These are phyloP conservation scores for Brachionus plicatilis DNA, from an alignment of 1,140 invertebrate species.

Conservation along the genomic window DNA sequence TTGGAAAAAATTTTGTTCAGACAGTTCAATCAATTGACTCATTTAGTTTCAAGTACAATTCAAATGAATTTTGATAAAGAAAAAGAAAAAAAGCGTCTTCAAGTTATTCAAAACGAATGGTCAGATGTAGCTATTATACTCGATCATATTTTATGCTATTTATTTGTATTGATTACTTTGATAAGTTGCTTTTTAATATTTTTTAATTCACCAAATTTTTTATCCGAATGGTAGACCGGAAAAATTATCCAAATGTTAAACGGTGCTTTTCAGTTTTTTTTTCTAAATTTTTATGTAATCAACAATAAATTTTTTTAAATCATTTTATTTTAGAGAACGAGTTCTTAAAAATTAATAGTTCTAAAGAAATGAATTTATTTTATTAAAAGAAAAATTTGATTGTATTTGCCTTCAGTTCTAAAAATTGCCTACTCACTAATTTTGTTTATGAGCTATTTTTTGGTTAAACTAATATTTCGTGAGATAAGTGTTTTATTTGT, in stretches of 20 bases:
- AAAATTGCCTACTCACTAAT: neutral
- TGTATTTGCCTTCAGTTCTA: neutral
- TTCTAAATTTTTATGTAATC: neutral
- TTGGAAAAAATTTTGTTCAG: slow-evolving; percentile 16
- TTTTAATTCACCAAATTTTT: slow-evolving; percentile 28
- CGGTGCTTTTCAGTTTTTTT: neutral
- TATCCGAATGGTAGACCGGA: slow-evolving; percentile 21
- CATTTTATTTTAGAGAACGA: neutral
- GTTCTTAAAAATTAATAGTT: neutral
- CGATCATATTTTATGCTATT: slow-evolving; percentile 31
- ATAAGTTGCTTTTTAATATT: slow-evolving; percentile 24
- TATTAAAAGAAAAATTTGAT: neutral
- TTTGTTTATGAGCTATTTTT: neutral
- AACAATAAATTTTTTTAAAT: neutral
- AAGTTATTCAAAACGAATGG: slow-evolving; percentile 32
- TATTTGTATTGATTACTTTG: slow-evolving; percentile 11
- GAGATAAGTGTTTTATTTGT: neutral
- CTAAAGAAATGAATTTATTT: neutral
- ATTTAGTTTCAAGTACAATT: neutral
- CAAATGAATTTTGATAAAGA: neutral
- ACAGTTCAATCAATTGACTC: slow-evolving; percentile 26
- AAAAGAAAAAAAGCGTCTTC: neutral
- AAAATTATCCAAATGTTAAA: neutral
- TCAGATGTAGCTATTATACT: slow-evolving; percentile 7
- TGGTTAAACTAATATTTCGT: neutral